These are phyloP conservation scores for Phaethornis superciliosus DNA, from an alignment of 2,113 vertebrate species.

Conservation along the genomic window DNA sequence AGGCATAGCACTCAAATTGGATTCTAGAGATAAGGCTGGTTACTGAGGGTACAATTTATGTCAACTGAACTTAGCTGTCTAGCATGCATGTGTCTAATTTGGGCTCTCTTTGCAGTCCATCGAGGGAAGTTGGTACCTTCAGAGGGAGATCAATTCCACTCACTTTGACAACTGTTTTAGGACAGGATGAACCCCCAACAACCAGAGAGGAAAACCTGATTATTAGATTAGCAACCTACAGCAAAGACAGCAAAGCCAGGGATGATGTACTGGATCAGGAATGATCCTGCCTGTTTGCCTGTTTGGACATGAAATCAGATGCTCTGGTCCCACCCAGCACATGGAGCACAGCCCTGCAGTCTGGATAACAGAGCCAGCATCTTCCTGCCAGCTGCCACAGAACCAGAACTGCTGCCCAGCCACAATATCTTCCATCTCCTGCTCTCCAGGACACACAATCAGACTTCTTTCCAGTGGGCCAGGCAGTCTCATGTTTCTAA, in stretches of 20 bases:
- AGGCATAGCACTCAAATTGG: background rate
- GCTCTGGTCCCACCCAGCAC: background rate
- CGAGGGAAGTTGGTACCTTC: background rate
- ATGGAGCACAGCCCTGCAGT: background rate
- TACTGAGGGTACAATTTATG: background rate
- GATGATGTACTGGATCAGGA: background rate
- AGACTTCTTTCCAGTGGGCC: background rate
- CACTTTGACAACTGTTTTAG: background rate
- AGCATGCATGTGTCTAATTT: background rate
- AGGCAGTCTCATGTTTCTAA: background rate
- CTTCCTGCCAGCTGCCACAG: rapidly evolving
- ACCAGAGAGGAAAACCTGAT: background rate
- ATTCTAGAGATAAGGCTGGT: slow-evolving; percentile 36
- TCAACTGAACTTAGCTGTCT: slow-evolving; percentile 25
- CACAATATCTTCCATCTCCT: background rate
- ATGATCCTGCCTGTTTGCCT: background rate
- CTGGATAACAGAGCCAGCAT: background rate
- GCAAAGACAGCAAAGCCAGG: background rate
- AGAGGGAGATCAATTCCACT: background rate
- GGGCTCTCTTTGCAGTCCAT: background rate
- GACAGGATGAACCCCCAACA: background rate
- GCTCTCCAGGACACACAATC: background rate
- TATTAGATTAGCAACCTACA: background rate
- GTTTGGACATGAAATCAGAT: background rate
- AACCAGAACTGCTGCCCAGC: background rate